These are phyloP conservation scores for Phylloscopus trochiloides DNA, from an alignment of 2,113 vertebrate species.

Conservation along the genomic window DNA sequence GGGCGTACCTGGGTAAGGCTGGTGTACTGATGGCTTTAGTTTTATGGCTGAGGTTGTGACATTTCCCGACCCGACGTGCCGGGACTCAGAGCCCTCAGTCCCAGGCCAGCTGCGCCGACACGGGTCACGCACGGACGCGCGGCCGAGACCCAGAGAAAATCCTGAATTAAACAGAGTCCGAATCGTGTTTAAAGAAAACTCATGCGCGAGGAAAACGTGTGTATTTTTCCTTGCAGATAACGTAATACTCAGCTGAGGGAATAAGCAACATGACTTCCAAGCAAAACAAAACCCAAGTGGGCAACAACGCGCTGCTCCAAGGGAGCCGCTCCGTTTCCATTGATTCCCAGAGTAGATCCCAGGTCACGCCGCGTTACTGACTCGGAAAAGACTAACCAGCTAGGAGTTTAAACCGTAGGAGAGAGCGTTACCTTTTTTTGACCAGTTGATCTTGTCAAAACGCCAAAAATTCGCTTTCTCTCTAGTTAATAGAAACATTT, in stretches of 20 bases:
- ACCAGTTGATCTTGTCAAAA: background rate
- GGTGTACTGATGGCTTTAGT: background rate
- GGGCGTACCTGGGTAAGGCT: background rate
- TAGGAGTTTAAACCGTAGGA: background rate
- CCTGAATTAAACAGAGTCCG: background rate
- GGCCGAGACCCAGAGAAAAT: background rate
- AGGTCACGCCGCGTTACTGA: background rate
- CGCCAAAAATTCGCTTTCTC: background rate
- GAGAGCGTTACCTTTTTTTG: background rate
- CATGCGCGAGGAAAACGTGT: background rate
- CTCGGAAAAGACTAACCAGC: background rate
- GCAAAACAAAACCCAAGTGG: background rate
- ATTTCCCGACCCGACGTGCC: background rate
- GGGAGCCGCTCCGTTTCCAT: background rate
- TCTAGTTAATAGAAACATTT: background rate
- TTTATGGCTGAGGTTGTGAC: background rate
- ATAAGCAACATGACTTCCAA: background rate
- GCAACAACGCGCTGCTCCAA: background rate
- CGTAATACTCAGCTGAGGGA: background rate
- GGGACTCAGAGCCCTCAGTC: background rate
- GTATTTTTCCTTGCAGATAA: background rate
- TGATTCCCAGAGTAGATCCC: background rate
- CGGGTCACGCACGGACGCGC: accelerated
- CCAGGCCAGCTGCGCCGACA: background rate
- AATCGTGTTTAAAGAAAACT: background rate